Conservation (phyloP, 2,113 vertebrate genomes). For the Glaucidium brasilianum region DNA sequence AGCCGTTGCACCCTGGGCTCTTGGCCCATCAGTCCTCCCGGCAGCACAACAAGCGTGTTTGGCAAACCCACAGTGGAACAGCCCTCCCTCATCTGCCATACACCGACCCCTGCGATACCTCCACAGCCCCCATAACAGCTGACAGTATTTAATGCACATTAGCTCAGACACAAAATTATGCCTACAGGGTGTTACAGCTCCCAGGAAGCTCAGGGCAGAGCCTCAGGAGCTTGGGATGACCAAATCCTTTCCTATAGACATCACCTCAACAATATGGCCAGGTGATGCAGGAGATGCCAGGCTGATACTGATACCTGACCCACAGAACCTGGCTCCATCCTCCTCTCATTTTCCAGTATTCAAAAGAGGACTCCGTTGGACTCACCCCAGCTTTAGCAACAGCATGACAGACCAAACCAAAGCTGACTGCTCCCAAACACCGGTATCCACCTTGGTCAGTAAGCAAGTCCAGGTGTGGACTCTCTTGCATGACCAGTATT, state of each 20-base stretch:
- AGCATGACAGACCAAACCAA: background rate
- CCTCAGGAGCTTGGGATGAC: background rate
- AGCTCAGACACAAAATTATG: background rate
- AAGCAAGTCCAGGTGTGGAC: background rate
- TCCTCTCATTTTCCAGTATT: background rate
- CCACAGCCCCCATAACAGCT: background rate
- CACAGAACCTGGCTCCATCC: background rate
- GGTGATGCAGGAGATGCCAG: background rate
- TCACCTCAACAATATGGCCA: background rate
- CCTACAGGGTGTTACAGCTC: background rate
- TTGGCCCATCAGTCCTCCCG: background rate
- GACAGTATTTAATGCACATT: background rate
- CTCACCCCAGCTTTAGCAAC: background rate
- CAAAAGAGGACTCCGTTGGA: background rate
- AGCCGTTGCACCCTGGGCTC: background rate
- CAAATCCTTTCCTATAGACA: rapidly evolving
- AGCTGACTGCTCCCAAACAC: rapidly evolving
- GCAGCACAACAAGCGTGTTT: background rate
- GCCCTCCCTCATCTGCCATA: background rate
- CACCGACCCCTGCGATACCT: rapidly evolving
- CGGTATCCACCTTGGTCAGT: background rate
- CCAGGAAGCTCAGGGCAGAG: background rate
- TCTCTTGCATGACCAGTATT: background rate
- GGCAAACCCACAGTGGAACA: background rate
- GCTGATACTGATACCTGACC: background rate